These are phyloP conservation scores for Hemibagrus wyckioides DNA, from an alignment of 2,113 vertebrate species.

Conservation along the genomic window DNA sequence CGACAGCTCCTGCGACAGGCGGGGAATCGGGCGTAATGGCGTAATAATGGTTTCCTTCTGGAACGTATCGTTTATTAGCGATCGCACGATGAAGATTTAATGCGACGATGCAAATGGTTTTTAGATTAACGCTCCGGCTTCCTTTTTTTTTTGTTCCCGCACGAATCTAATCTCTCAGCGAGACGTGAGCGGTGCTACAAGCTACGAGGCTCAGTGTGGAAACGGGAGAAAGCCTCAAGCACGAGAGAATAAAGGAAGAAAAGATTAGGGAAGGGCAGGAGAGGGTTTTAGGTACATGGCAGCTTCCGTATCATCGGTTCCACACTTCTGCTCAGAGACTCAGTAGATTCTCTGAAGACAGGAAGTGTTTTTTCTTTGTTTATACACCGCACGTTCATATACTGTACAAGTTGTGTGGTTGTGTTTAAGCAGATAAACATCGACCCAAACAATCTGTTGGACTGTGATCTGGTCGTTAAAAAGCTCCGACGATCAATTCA, in stretches of 20 bases:
- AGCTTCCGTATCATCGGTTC: background rate
- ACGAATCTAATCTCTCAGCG: constrained; percentile 44
- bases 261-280: background rate
- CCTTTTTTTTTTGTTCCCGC: constrained; percentile 28
- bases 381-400: background rate
- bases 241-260: background rate
- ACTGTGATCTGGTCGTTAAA: constrained; percentile 45
- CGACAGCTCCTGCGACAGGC: constrained; percentile 59
- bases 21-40: constrained; percentile 61
- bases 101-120: constrained; percentile 67
- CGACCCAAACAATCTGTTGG: constrained; percentile 50
- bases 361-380: background rate
- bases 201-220: background rate
- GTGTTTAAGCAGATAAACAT: constrained; percentile 58
- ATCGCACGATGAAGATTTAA: constrained; percentile 68
- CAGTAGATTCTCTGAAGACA: background rate
- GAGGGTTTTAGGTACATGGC: background rate
- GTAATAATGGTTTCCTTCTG: constrained; percentile 69
- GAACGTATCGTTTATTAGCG: constrained; percentile 70
- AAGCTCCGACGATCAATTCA: constrained; percentile 34
- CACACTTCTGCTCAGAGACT: background rate
- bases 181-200: constrained; percentile 19
- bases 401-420: background rate
- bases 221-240: background rate
- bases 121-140: constrained; percentile 61